phyloP scores from a whole-genome alignment of 2,888 invertebrate species.

The Leptothorax acervorum region DNA sequence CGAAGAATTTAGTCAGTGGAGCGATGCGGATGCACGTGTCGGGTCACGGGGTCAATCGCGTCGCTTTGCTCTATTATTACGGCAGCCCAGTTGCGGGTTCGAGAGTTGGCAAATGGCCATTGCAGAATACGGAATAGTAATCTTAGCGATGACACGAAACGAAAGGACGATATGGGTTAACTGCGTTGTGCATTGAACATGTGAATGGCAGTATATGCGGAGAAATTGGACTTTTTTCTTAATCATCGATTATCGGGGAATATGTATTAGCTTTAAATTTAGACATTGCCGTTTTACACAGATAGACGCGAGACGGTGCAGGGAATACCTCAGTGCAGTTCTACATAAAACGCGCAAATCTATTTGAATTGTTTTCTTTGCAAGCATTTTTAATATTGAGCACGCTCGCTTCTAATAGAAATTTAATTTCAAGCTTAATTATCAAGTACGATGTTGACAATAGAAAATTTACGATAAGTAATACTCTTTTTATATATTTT shows the following conservation, averaged over 20 bases:
- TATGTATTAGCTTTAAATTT: conserved; percentile 12
- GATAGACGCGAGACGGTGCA: not conserved
- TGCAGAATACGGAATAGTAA: conserved; percentile 44
- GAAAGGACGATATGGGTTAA: conserved; percentile 40
- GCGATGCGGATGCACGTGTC: conserved; percentile 40
- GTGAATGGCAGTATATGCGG: not conserved
- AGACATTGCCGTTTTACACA: not conserved
- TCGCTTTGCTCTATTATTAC: conserved; percentile 31
- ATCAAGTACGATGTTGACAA: not conserved
- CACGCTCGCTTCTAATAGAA: not conserved
- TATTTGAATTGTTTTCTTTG: not conserved
- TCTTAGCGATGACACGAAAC: conserved; percentile 43
- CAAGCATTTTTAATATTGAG: not conserved
- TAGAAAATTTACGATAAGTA: not conserved
- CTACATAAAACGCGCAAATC: not conserved
- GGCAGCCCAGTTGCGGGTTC: conserved; percentile 21
- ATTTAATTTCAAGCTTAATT: conserved; percentile 8
- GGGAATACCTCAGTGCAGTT: not conserved
- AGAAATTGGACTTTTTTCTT: not conserved
- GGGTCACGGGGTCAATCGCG: conserved; percentile 48
- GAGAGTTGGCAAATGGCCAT: conserved; percentile 48
- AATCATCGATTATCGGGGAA: not conserved
- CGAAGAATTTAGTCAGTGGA: conserved; percentile 13
- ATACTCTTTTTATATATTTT: not conserved
- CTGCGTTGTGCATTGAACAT: conserved; percentile 27